Percentiles rank a stretch among this genome's conserved stretches.
phyloP scores from a whole-genome alignment of 2,888 invertebrate species.

The Chymomyza amoena region DNA sequence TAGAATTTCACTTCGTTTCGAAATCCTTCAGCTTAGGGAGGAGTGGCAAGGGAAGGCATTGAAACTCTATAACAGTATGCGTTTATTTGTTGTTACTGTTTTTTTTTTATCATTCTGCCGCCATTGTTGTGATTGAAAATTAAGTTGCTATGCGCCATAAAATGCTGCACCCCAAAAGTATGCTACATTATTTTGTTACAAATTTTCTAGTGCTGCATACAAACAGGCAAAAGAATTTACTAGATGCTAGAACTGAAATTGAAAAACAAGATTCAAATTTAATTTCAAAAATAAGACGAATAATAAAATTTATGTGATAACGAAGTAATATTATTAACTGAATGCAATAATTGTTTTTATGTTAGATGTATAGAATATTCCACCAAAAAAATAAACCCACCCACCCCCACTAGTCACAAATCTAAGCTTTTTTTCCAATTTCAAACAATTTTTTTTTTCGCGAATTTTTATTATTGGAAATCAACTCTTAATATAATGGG shows the following conservation, averaged over 20 bases:
- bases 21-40: not conserved
- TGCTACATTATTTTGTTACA: not conserved
- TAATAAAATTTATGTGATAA: not conserved
- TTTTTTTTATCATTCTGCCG: no score
- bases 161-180: not conserved
- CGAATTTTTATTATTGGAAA: no score
- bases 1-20: slow-evolving; percentile 34
- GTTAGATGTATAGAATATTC: no score
- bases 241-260: no score
- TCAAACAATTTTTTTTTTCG: no score
- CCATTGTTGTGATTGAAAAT: not conserved
- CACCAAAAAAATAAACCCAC: no score
- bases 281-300: not conserved
- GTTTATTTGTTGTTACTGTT: not conserved
- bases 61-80: not conserved
- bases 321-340: no score
- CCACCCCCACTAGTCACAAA: no score
- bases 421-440: no score
- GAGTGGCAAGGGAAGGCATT: not conserved
- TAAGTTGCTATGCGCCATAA: not conserved
- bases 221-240: not conserved
- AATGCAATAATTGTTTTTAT: no score
- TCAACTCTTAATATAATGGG: no score
- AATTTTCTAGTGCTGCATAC: not conserved
- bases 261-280: not conserved